Percentiles rank a stretch among this genome's conserved stretches.
These are phyloP conservation scores for Calliopum simillimum DNA, from an alignment of 2,888 invertebrate genomes.

Conservation along the genomic window DNA sequence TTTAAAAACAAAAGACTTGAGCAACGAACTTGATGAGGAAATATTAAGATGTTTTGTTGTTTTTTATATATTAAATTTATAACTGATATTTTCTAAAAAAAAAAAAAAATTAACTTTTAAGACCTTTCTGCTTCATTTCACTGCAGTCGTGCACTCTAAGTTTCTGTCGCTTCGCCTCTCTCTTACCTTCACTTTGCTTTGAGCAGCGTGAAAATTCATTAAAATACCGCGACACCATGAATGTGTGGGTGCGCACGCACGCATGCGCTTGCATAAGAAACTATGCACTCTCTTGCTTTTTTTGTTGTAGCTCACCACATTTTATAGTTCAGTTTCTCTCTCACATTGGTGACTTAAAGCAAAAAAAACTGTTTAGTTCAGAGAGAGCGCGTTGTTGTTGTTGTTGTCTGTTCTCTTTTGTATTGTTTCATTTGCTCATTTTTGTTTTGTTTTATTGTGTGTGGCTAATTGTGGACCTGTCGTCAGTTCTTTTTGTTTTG, in stretches of 20 bases:
- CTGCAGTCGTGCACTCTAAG: neutral
- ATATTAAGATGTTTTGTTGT: too few relatives aligned
- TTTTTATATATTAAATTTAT: too few relatives aligned
- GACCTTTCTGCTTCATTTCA: too few relatives aligned
- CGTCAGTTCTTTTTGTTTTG: slow-evolving; percentile 54
- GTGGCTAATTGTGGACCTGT: slow-evolving; percentile 65
- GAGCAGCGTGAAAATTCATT: slow-evolving; percentile 47
- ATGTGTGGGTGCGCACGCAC: slow-evolving; percentile 46
- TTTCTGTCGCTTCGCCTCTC: neutral
- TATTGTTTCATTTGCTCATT: slow-evolving; percentile 10
- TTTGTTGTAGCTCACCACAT: neutral
- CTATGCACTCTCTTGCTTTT: neutral
- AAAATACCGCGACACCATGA: slow-evolving; percentile 47
- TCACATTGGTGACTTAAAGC: neutral
- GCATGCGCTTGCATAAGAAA: slow-evolving; percentile 21
- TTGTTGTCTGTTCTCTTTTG: neutral
- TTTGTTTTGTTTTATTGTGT: slow-evolving; percentile 45
- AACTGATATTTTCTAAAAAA: too few relatives aligned
- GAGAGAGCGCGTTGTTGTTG: neutral
- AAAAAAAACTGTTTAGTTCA: neutral
- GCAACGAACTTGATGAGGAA: neutral
- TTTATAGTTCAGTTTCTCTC: neutral
- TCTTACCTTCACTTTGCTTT: neutral
- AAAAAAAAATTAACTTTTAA: neutral
- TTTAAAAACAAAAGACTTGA: neutral